These are phyloP conservation scores for Dicyrtoma fusca DNA, from an alignment of 2,888 invertebrate genomes.

Conservation along the genomic window DNA sequence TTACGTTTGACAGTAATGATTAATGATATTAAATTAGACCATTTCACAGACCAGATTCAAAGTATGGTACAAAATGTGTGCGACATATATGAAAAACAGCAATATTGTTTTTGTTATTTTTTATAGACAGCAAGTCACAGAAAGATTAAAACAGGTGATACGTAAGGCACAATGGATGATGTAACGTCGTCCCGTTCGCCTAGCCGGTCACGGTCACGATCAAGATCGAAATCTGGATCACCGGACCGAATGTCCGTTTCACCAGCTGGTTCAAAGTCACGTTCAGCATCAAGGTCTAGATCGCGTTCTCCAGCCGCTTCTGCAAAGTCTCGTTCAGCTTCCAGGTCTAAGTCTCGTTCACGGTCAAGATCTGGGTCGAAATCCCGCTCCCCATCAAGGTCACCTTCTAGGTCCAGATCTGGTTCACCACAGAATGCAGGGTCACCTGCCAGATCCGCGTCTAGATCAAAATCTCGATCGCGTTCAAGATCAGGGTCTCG, in stretches of 20 bases:
- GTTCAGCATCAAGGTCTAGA: conserved; percentile 38
- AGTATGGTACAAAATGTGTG: too few relatives aligned
- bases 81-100: too few relatives aligned
- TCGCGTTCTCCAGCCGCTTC: background rate
- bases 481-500: background rate
- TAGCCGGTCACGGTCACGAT: conserved; percentile 47
- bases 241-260: conserved; percentile 49
- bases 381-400: conserved; percentile 5
- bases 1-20: too few relatives aligned
- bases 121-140: too few relatives aligned
- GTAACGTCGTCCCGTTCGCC: background rate
- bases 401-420: too few relatives aligned
- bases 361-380: background rate
- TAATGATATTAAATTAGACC: too few relatives aligned
- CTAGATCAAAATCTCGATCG: conserved; percentile 1
- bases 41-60: too few relatives aligned
- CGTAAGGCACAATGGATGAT: conserved; percentile 10
- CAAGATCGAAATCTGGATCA: conserved; percentile 56
- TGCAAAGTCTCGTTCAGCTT: background rate
- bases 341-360: conserved; percentile 1
- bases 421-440: background rate
- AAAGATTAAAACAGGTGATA: too few relatives aligned
- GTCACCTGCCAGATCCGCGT: background rate
- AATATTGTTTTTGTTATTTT: conserved; percentile 1
- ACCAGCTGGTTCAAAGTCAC: conserved; percentile 31